phyloP scores from a whole-genome alignment of 2,113 vertebrate species.

The Lagopus leucura region DNA sequence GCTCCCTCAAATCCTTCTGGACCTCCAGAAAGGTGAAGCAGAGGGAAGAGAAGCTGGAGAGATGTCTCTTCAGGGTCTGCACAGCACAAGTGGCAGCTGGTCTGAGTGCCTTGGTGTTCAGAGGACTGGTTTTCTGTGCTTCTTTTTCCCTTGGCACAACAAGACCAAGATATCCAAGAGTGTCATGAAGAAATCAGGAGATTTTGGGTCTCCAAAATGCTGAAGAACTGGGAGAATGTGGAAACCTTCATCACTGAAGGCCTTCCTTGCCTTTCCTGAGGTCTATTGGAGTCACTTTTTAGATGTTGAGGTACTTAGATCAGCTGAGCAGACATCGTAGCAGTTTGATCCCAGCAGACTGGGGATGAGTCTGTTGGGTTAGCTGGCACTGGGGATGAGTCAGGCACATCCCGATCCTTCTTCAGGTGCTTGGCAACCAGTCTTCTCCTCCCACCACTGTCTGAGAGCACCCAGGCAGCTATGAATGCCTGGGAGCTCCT shows the following conservation, averaged over 20 bases:
- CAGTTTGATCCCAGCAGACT: not conserved
- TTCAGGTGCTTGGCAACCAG: not conserved
- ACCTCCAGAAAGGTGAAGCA: not conserved
- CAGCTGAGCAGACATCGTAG: not conserved
- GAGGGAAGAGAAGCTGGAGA: not conserved
- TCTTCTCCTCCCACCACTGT: too few species aligned
- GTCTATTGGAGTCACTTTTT: not conserved
- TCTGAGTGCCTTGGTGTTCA: not conserved
- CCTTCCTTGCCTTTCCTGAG: not conserved
- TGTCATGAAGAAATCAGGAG: too few species aligned
- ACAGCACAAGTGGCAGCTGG: not conserved
- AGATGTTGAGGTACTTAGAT: not conserved
- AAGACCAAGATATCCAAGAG: not conserved
- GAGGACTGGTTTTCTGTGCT: not conserved
- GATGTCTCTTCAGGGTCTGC: not conserved
- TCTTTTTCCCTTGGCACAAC: not conserved
- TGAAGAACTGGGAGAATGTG: not conserved
- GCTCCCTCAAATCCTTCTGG: not conserved
- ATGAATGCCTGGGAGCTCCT: not conserved
- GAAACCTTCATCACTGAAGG: not conserved
- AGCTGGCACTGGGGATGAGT: not conserved
- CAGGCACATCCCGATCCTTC: fast-evolving
- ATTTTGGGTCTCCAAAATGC: not conserved
- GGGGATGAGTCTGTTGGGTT: too few species aligned
- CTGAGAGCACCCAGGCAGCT: not conserved